Conservation (phyloP, 2,113 vertebrate species). For the Podilymbus podiceps region DNA sequence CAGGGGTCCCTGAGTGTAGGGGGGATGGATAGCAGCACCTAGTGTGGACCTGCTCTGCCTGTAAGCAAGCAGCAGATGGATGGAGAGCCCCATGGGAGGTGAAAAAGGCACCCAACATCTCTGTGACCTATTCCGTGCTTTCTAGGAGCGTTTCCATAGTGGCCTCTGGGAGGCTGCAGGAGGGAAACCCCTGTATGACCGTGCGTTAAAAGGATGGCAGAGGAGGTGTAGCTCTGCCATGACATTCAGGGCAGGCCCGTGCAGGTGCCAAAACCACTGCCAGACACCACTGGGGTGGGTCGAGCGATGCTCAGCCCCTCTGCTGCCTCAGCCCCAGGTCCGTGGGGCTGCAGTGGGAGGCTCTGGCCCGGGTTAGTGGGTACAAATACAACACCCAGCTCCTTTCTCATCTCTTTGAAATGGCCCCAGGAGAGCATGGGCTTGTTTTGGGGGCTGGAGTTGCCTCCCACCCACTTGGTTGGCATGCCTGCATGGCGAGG, state of each 20-base stretch:
- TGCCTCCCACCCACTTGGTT: neutral
- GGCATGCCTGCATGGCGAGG: accelerated
- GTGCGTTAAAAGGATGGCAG: accelerated
- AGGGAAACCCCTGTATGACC: neutral
- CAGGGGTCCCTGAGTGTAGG: neutral
- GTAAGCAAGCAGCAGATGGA: neutral
- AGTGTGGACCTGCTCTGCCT: accelerated
- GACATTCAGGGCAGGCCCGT: neutral
- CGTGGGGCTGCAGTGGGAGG: accelerated
- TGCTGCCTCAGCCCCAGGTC: neutral
- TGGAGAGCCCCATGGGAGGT: neutral
- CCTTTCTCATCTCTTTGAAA: neutral
- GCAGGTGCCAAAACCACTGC: neutral
- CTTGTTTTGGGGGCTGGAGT: neutral
- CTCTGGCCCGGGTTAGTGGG: neutral
- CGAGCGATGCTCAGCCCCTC: accelerated
- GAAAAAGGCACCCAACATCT: neutral
- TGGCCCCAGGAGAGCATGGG: no score
- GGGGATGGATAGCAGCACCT: neutral
- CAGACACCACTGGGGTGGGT: neutral
- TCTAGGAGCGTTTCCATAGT: neutral
- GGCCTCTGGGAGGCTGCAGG: accelerated
- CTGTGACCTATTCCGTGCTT: neutral
- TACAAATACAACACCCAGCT: neutral
- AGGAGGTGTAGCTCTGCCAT: neutral